Conservation (phyloP, 2,113 vertebrate species). For the Hypomesus transpacificus region DNA sequence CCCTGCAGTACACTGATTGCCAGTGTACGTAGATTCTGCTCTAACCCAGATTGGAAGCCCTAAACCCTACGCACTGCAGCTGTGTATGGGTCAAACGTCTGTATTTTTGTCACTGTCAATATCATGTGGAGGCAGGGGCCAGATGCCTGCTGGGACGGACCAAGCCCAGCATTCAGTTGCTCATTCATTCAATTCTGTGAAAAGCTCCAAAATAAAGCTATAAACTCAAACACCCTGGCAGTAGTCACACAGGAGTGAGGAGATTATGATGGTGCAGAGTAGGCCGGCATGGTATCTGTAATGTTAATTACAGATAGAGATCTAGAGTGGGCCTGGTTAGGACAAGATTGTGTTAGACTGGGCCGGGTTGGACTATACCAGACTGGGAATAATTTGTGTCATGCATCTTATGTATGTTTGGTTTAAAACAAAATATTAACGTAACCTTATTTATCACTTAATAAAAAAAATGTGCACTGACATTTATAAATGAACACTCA, state of each 20-base stretch:
- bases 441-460: no score
- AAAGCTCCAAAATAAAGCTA: slow-evolving; percentile 35
- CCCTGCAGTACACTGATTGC: no score
- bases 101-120: slow-evolving; percentile 27
- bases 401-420: no score
- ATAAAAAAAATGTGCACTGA: no score
- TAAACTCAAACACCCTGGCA: slow-evolving; percentile 15
- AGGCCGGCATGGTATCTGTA: slow-evolving; percentile 2
- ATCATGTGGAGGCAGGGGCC: slow-evolving; percentile 28
- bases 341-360: background rate
- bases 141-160: slow-evolving; percentile 26
- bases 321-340: background rate
- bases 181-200: slow-evolving; percentile 39
- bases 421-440: no score
- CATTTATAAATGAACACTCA: no score
- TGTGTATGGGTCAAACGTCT: slow-evolving; percentile 7
- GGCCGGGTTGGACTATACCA: background rate
- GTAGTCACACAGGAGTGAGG: background rate
- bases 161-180: slow-evolving; percentile 28
- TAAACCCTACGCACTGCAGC: background rate
- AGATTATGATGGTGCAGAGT: slow-evolving; percentile 5
- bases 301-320: background rate
- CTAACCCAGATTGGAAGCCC: no score
- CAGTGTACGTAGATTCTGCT: no score
- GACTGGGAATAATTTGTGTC: background rate